Evolutionary conservation across 2,888 invertebrate genomes (phyloP).

Genomic region (Zaprionus obscuricornis): DNA sequence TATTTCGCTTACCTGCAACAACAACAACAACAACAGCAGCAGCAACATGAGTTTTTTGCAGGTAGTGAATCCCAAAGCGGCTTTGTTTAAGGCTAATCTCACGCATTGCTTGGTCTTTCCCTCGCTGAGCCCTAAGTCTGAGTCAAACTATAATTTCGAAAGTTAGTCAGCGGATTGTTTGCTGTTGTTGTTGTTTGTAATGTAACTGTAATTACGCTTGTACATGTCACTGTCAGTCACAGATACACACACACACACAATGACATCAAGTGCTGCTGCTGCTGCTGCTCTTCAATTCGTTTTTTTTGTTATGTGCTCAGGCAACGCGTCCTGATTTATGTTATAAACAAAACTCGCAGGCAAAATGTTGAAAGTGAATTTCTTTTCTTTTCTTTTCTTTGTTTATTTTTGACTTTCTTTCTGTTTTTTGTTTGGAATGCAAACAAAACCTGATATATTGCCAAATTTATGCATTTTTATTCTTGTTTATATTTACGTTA

Average conservation of each 20-base stretch:
- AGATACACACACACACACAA: conserved; percentile 16
- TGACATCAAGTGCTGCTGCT: conserved; percentile 40
- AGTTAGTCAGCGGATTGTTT: conserved; percentile 52
- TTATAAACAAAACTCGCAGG: conserved; percentile 34
- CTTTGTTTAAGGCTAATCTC: conserved; percentile 47
- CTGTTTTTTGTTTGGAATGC: conserved; percentile 1
- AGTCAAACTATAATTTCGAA: conserved; percentile 46
- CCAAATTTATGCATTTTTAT: conserved; percentile 16
- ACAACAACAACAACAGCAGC: conserved; percentile 10
- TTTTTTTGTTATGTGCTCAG: conserved; percentile 36
- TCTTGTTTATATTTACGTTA: background rate
- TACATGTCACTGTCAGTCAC: conserved; percentile 8
- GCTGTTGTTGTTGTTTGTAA: too few species aligned
- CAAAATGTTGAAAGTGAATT: conserved; percentile 30
- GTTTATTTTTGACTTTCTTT: too few species aligned
- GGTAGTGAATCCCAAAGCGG: conserved; percentile 21
- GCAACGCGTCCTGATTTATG: conserved; percentile 48
- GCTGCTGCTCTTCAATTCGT: conserved; percentile 23
- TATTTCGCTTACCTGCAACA: conserved; percentile 28
- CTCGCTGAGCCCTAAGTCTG: conserved; percentile 8
- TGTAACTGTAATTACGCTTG: conserved; percentile 54
- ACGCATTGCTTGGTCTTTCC: conserved; percentile 59
- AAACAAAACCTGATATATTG: background rate
- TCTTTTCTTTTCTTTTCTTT: background rate
- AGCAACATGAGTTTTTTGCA: conserved; percentile 12